Percentiles rank a stretch among this genome's conserved stretches.
Conservation (phyloP, 2,113 vertebrate species). For the Barbus barbus region DNA sequence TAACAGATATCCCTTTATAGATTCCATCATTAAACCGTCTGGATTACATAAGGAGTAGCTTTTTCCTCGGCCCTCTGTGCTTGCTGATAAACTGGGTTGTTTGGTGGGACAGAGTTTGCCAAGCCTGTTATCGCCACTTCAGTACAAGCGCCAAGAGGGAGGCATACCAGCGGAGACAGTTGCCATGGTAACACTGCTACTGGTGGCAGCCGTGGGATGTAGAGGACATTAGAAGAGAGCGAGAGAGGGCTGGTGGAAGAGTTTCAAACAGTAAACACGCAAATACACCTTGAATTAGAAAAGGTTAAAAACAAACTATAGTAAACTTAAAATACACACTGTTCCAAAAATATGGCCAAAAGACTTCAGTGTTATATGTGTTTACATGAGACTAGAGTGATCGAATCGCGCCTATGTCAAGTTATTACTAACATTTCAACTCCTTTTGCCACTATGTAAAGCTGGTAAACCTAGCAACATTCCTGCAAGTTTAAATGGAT, state of each 20-base stretch:
- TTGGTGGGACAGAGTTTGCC: constrained; percentile 57
- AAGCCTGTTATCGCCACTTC: constrained; percentile 55
- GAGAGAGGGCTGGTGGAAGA: not conserved
- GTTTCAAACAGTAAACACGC: constrained; percentile 4
- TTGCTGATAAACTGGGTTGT: constrained; percentile 58
- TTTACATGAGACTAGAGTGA: not conserved
- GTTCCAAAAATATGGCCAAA: not conserved
- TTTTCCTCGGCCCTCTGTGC: constrained; percentile 26
- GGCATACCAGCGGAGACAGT: constrained; percentile 68
- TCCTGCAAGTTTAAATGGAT: not conserved
- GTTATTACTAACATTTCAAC: not conserved
- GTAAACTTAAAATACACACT: not conserved
- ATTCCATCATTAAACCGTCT: constrained; percentile 29
- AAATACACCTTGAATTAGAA: constrained; percentile 27
- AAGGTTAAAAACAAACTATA: not conserved
- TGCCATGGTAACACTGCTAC: constrained; percentile 70
- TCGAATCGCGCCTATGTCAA: not conserved
- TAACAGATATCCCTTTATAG: constrained; percentile 49
- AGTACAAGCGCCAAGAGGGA: constrained; percentile 49
- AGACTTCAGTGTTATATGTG: not conserved
- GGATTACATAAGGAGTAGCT: constrained; percentile 50
- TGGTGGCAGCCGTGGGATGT: constrained; percentile 46
- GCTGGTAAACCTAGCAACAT: not conserved
- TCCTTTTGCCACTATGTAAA: not conserved
- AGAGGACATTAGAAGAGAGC: constrained; percentile 28